A percentile compares a stretch with the other conserved stretches of the same genome.
These are phyloP conservation scores for Acromyrmex charruanus DNA, from an alignment of 1,140 invertebrate species.

Conservation along the genomic window DNA sequence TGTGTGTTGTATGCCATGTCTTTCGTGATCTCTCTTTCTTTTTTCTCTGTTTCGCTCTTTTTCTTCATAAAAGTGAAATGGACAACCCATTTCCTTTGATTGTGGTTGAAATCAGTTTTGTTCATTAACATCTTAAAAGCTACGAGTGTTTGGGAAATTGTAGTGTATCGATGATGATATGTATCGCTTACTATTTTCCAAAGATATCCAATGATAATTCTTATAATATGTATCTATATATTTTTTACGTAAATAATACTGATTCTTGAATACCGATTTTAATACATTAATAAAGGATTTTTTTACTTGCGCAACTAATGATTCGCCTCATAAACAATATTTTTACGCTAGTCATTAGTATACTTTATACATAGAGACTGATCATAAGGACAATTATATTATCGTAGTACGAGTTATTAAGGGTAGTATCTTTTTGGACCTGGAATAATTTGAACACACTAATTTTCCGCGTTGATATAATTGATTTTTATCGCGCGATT, in stretches of 20 bases:
- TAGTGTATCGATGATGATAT: neutral
- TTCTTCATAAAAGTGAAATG: neutral
- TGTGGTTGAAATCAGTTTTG: neutral
- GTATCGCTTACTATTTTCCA: neutral
- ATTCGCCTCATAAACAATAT: neutral
- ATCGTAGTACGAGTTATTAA: neutral
- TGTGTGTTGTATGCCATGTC: neutral
- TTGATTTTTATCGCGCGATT: constrained; percentile 61
- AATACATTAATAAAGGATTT: neutral
- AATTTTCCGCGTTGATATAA: constrained; percentile 37
- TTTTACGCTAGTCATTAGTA: neutral
- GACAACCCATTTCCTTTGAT: neutral
- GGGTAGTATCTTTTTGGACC: no score
- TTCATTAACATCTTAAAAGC: neutral
- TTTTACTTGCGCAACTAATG: neutral
- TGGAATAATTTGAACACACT: neutral
- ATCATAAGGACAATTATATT: neutral
- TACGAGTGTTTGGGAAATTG: neutral
- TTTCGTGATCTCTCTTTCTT: neutral
- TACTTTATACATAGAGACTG: neutral
- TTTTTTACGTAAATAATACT: neutral
- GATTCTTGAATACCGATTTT: neutral
- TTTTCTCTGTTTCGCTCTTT: neutral
- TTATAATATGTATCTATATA: neutral
- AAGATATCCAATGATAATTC: neutral